Evolutionary conservation across 2,888 invertebrate species (phyloP), one percentile per base, ranked within the genome.

Genomic region (Scaptomyza tumidula): DNA sequence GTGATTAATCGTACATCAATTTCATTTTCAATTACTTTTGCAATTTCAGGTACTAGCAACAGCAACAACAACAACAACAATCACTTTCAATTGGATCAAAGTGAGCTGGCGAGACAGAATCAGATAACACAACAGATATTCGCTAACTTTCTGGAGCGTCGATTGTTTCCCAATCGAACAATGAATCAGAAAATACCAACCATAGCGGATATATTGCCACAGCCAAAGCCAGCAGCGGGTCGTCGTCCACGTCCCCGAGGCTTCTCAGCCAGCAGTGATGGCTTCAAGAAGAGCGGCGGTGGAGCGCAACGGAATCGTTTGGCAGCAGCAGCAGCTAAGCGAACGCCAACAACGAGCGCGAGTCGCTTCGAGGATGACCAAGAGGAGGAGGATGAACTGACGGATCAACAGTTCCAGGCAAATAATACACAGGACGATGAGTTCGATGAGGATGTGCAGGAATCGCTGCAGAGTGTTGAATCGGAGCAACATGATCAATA

Each of bases 41-140:
- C 31, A 66, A 48, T 43, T 46, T 56, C 35, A 50, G 35, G 43
- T 48, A 57, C 35, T 52, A 46, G 19, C 43, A 61, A 10, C 29
- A 57, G 35, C 41, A 48, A 46, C 52, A 33, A 31, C 10, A 41
- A 2, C 29, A 49, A 3, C 13, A 45, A 33, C 57, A 63, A 54
- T 54, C 29, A 80, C 53, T 85, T 83, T 31, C 84, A 87, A 43
- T 81, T 91, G 73, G 92, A 93, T 72, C 88, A 92, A 78, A 93
- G 93, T 78, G 95, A 96, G 91, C 91, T 96, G 91, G 95, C 94
- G 84, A 93, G 95, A 72, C 95, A 96, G 93, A 96, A 96, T 93
- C 94, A 94, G 91, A 96, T 96, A 91, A 96, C 96, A 35, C 94
- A 95, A 92, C 95, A 95, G 93, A 95, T 96, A 78, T 93, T 96